phyloP scores from a whole-genome alignment of 2,797 vertebrate genomes.

The Cichlasoma orientale region DNA sequence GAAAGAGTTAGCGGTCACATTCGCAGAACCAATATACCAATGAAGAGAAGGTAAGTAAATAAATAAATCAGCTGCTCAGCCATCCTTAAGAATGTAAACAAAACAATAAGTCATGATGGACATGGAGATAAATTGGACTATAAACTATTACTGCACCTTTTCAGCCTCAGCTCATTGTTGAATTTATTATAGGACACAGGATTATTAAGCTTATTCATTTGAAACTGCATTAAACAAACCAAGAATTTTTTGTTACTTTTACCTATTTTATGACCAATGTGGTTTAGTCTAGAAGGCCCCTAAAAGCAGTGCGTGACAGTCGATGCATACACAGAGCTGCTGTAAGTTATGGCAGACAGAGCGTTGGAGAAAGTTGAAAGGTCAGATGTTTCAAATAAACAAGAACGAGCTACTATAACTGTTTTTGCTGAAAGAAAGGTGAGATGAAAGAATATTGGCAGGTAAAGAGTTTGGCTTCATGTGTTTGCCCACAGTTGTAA shows the following conservation, averaged over 20 bases:
- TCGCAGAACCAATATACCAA: background rate
- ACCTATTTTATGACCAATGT: slow-evolving; percentile 81
- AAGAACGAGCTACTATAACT: slow-evolving; percentile 54
- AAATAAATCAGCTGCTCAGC: slow-evolving; percentile 1
- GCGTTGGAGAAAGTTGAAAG: slow-evolving; percentile 71
- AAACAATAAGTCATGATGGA: slow-evolving; percentile 24
- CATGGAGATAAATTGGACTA: slow-evolving; percentile 7
- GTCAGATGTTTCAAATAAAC: slow-evolving; percentile 78
- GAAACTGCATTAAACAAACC: slow-evolving; percentile 71
- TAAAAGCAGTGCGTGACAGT: slow-evolving; percentile 81
- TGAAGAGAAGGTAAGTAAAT: too few species aligned
- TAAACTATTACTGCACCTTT: background rate
- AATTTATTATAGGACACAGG: slow-evolving; percentile 60
- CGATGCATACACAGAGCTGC: slow-evolving; percentile 76
- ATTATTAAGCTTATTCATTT: slow-evolving; percentile 70
- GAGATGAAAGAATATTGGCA: background rate
- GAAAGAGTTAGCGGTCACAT: slow-evolving; percentile 29
- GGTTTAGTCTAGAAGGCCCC: slow-evolving; percentile 83
- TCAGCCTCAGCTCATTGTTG: slow-evolving; percentile 21
- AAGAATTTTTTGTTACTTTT: slow-evolving; percentile 72
- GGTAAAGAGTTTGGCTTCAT: background rate
- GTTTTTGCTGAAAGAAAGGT: slow-evolving; percentile 25
- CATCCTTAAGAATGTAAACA: slow-evolving; percentile 27
- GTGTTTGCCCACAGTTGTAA: background rate
- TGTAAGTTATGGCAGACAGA: slow-evolving; percentile 76